These are phyloP conservation scores for Coendou prehensilis DNA, from an alignment of 2,797 vertebrate genomes.

Conservation along the genomic window DNA sequence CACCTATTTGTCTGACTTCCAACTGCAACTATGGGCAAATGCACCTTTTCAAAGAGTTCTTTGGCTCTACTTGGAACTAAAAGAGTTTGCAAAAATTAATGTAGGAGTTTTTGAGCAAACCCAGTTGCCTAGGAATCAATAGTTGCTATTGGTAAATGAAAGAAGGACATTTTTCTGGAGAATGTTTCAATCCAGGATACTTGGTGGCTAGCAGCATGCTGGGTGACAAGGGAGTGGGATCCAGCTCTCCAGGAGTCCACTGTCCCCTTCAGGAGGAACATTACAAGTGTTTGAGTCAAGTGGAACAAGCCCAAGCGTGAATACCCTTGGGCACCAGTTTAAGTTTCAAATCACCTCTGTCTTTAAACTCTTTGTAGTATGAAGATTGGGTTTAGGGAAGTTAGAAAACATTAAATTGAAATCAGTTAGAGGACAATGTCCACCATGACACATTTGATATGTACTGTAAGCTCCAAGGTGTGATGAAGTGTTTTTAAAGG, in stretches of 20 bases:
- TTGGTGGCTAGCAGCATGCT: neutral
- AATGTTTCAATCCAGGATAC: neutral
- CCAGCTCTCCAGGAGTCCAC: neutral
- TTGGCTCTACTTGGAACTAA: neutral
- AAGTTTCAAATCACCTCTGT: slow-evolving; percentile 24
- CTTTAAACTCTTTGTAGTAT: neutral
- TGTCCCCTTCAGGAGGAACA: neutral
- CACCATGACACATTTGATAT: slow-evolving; percentile 34
- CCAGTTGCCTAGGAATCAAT: neutral
- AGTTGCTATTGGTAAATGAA: neutral
- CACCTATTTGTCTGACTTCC: neutral
- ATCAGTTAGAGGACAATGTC: slow-evolving; percentile 63
- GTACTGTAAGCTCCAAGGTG: slow-evolving; percentile 42
- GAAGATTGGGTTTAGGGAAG: slow-evolving; percentile 39
- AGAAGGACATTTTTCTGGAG: neutral
- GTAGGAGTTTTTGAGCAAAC: neutral
- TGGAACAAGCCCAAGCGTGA: neutral
- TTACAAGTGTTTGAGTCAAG: neutral
- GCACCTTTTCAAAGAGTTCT: neutral
- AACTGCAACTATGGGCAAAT: neutral
- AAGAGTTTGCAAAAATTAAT: neutral
- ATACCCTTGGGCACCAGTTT: neutral
- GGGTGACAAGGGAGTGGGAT: neutral
- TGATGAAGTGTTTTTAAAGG: slow-evolving; percentile 75
- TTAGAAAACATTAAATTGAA: slow-evolving; percentile 62